Percentiles rank a stretch among this genome's conserved stretches.
These are phyloP conservation scores for Ricordea florida DNA, from an alignment of 92 coral and sea anemone species.

Conservation along the genomic window DNA sequence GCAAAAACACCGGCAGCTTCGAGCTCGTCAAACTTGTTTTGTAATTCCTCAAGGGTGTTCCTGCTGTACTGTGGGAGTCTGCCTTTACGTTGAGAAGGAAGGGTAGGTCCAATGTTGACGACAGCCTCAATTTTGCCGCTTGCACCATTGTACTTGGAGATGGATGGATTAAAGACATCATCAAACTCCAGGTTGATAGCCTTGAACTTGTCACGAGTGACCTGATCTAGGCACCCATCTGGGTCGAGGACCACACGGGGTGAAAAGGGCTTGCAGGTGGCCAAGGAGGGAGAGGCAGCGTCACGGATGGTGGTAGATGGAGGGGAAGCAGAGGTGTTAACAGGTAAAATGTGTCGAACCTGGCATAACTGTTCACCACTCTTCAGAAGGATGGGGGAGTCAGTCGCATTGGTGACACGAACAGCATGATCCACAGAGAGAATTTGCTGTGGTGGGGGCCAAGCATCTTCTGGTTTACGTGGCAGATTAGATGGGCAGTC, in stretches of 20 bases:
- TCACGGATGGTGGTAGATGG: not conserved
- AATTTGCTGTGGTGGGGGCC: slow-evolving; percentile 55
- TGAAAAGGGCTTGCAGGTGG: slow-evolving; percentile 19
- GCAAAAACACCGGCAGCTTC: no score
- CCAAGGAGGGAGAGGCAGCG: not conserved
- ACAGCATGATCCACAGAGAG: slow-evolving; percentile 24
- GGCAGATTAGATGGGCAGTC: slow-evolving; percentile 63
- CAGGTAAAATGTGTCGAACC: slow-evolving; percentile 16
- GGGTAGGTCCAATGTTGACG: no score
- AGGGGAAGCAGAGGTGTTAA: slow-evolving; percentile 6
- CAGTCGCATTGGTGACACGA: slow-evolving; percentile 42
- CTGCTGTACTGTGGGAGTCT: no score
- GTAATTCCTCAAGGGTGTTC: no score
- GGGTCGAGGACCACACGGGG: slow-evolving; percentile 23
- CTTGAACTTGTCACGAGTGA: slow-evolving; percentile 33
- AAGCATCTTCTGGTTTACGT: slow-evolving; percentile 37
- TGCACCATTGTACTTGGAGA: slow-evolving; percentile 65
- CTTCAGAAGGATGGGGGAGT: slow-evolving; percentile 40
- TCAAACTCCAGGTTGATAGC: slow-evolving; percentile 38
- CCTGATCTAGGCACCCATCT: slow-evolving; percentile 37
- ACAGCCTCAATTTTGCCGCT: slow-evolving; percentile 34
- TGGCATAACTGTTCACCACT: slow-evolving; percentile 57
- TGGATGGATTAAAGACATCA: slow-evolving; percentile 47
- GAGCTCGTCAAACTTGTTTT: no score
- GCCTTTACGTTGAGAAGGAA: no score